Evolutionary conservation across 2,888 invertebrate genomes (phyloP).

Genomic region (Physocephala rufipes): DNA sequence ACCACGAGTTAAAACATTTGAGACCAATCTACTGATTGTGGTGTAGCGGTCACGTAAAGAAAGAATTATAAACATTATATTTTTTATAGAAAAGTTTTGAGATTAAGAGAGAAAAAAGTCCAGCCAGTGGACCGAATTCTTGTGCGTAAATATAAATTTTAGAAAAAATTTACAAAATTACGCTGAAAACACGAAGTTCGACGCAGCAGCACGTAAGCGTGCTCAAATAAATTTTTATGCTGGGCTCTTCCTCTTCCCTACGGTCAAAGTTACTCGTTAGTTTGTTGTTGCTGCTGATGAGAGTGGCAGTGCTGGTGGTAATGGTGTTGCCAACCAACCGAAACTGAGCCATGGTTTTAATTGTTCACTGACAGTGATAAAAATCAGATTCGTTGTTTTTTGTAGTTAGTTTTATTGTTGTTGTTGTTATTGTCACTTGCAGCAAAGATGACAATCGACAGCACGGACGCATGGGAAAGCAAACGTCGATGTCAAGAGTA

Average conservation of each 20-base stretch:
- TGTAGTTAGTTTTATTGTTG: too few species aligned
- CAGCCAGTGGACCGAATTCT: background rate
- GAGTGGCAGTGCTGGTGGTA: background rate
- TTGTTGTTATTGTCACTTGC: conserved; percentile 28
- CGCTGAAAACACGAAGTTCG: background rate
- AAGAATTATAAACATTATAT: too few species aligned
- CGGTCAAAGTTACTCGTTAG: conserved; percentile 3
- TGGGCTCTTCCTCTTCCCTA: too few species aligned
- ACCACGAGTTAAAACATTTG: too few species aligned
- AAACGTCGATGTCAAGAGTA: background rate
- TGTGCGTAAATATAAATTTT: background rate
- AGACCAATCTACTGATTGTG: too few species aligned
- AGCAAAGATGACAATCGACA: background rate
- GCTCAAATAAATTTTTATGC: background rate
- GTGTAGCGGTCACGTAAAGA: too few species aligned
- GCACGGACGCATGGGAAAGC: background rate
- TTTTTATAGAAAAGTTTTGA: too few species aligned
- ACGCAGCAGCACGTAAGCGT: background rate
- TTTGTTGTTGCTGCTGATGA: conserved; percentile 2
- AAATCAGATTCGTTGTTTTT: too few species aligned
- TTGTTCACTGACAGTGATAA: too few species aligned
- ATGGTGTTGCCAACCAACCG: too few species aligned
- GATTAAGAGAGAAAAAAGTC: too few species aligned
- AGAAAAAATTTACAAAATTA: background rate
- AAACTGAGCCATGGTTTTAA: too few species aligned